Evolutionary conservation across 2,888 invertebrate genomes (phyloP).

Genomic region (Julus scandinavius): DNA sequence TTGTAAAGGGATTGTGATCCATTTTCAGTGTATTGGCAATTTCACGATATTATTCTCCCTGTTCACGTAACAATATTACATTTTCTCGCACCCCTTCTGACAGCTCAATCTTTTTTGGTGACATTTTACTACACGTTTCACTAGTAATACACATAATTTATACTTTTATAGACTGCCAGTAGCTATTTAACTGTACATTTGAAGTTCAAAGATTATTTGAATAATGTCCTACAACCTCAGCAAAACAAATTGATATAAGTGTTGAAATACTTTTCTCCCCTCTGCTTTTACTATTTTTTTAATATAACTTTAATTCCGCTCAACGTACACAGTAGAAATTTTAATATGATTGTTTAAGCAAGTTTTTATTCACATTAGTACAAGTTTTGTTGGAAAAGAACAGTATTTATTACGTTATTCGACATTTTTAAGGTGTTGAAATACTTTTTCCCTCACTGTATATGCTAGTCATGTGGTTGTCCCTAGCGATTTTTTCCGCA

Average conservation of each 20-base stretch:
- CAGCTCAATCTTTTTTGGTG: background rate
- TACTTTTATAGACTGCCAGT: background rate
- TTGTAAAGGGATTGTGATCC: too few relatives aligned
- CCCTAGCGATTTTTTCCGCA: too few relatives aligned
- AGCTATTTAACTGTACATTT: background rate
- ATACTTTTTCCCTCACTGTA: background rate
- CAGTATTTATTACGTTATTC: too few relatives aligned
- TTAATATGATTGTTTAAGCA: background rate
- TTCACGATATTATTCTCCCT: background rate
- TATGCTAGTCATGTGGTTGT: too few relatives aligned
- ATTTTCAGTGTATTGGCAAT: background rate
- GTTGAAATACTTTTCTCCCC: background rate
- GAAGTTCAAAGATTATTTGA: background rate
- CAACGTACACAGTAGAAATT: background rate
- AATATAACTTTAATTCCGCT: background rate
- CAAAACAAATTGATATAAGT: background rate
- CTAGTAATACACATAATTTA: background rate
- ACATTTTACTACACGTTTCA: background rate
- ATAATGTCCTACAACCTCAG: background rate
- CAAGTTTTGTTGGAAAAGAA: background rate
- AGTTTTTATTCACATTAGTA: background rate
- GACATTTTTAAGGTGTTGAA: background rate
- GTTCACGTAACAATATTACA: background rate
- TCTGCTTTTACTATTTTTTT: background rate
- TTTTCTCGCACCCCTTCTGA: background rate